These are phyloP conservation scores for Nanorana parkeri DNA, from an alignment of 2,113 vertebrate species.

Conservation along the genomic window DNA sequence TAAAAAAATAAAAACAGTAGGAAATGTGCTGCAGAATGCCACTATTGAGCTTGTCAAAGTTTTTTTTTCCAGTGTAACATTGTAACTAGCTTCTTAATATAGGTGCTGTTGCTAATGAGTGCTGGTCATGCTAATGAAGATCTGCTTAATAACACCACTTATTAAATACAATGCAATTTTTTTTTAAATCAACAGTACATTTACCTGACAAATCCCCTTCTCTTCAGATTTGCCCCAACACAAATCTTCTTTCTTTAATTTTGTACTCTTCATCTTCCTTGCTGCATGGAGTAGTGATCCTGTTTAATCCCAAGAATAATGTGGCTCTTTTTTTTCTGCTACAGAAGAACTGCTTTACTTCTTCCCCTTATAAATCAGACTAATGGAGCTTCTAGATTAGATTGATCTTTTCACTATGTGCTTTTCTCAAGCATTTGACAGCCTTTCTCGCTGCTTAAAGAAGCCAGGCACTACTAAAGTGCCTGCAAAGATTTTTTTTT, in stretches of 20 bases:
- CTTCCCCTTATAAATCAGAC: slow-evolving; percentile 85
- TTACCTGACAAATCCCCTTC: slow-evolving; percentile 85
- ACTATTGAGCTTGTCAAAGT: background rate
- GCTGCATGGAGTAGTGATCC: slow-evolving; percentile 80
- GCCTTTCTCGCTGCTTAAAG: slow-evolving; percentile 79
- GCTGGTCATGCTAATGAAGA: slow-evolving; percentile 77
- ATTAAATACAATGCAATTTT: slow-evolving; percentile 75
- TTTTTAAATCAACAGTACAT: slow-evolving; percentile 70
- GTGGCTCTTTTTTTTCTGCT: slow-evolving; percentile 82
- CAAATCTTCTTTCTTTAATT: slow-evolving; percentile 71
- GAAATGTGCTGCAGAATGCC: background rate
- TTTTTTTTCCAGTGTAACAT: background rate
- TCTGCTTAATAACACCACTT: slow-evolving; percentile 82
- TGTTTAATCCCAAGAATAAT: slow-evolving; percentile 87
- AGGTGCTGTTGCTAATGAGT: slow-evolving; percentile 61
- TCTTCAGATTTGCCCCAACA: slow-evolving; percentile 75
- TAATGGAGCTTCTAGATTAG: slow-evolving; percentile 90
- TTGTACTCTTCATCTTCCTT: slow-evolving; percentile 72
- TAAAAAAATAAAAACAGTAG: background rate
- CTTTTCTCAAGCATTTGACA: slow-evolving; percentile 83
- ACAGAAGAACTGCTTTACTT: slow-evolving; percentile 73
- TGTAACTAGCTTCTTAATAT: slow-evolving; percentile 61
- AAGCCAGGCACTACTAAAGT: slow-evolving; percentile 76
- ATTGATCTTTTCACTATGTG: slow-evolving; percentile 85
- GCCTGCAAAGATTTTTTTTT: slow-evolving; percentile 76